Conservation (phyloP, 2,797 vertebrate species). For the Diglossa cyanea region DNA sequence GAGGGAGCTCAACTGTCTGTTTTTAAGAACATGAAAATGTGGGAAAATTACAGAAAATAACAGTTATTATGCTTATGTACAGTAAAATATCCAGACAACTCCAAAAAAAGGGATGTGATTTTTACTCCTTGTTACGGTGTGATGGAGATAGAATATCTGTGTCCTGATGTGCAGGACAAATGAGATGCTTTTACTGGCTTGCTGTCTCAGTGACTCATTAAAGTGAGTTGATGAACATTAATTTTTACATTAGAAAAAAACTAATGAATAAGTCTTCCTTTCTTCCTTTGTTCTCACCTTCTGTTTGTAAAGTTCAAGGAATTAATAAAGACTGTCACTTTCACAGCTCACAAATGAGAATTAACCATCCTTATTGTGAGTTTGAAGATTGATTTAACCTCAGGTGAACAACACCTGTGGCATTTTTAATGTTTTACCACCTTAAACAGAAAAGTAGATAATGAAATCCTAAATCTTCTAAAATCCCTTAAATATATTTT, state of each 20-base stretch:
- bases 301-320: constrained; percentile 46
- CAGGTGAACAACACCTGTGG: background rate
- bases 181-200: constrained; percentile 30
- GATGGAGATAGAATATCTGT: background rate
- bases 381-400: constrained; percentile 52
- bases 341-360: constrained; percentile 50
- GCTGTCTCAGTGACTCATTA: constrained; percentile 28
- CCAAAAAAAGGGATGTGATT: background rate
- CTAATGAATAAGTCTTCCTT: background rate
- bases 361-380: constrained; percentile 46
- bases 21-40: background rate
- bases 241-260: constrained; percentile 38
- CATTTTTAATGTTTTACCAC: constrained; percentile 53
- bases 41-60: constrained; percentile 19
- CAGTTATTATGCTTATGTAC: background rate
- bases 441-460: background rate
- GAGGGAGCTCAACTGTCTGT: background rate
- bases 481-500: background rate
- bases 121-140: background rate
- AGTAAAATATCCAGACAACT: background rate
- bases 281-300: constrained; percentile 56
- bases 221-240: constrained; percentile 46
- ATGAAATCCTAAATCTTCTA: background rate
- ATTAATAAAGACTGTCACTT: constrained; percentile 59
- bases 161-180: background rate